phyloP scores from a whole-genome alignment of 2,888 invertebrate species.

The Troilus luridus region DNA sequence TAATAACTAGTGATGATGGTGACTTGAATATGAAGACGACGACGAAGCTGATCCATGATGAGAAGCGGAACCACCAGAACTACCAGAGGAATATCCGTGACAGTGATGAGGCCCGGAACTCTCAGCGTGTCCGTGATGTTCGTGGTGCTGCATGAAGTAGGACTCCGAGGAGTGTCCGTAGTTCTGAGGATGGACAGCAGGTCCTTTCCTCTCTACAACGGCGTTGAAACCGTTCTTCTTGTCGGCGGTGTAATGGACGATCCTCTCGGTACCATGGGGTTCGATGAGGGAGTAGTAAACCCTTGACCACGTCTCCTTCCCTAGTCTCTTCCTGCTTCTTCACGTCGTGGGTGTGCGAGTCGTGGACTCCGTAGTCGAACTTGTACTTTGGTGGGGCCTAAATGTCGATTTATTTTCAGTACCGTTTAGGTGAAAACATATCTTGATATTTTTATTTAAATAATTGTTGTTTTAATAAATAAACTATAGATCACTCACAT shows the following conservation, averaged over 20 bases:
- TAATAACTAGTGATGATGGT: too few relatives aligned
- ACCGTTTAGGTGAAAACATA: too few relatives aligned
- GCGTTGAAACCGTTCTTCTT: constrained; percentile 66
- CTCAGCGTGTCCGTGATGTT: background rate
- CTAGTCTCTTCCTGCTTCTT: constrained; percentile 55
- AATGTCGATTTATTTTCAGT: background rate
- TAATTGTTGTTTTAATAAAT: too few relatives aligned
- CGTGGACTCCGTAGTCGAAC: constrained; percentile 66
- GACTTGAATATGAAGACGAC: too few relatives aligned
- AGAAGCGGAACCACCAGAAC: too few relatives aligned
- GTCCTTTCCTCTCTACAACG: constrained; percentile 65
- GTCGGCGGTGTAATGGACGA: constrained; percentile 61
- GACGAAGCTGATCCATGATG: too few relatives aligned
- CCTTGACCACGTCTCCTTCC: constrained; percentile 65
- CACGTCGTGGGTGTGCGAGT: constrained; percentile 65
- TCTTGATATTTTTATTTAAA: too few relatives aligned
- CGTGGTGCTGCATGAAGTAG: constrained; percentile 24
- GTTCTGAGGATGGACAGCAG: background rate
- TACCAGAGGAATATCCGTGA: too few relatives aligned
- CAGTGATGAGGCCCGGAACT: too few relatives aligned
- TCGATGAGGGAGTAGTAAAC: constrained; percentile 60
- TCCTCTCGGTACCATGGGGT: constrained; percentile 58
- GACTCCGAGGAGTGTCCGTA: background rate
- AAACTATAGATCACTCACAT: too few relatives aligned
- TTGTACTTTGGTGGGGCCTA: constrained; percentile 66